Conservation (phyloP, 2,888 invertebrate species). For the Drosophila emarginata region DNA sequence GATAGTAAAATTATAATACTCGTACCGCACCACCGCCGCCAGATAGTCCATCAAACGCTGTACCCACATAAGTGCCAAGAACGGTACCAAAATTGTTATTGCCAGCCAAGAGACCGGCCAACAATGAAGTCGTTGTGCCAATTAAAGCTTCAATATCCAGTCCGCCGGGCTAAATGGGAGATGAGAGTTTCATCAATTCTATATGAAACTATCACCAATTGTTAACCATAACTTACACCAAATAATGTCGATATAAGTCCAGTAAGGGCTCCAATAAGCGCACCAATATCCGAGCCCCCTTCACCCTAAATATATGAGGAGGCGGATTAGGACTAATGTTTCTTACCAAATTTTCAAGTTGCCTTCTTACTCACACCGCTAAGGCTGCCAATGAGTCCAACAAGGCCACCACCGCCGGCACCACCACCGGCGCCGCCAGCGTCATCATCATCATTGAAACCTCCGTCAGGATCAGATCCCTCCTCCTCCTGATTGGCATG, state of each 20-base stretch:
- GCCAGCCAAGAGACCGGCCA: conserved; percentile 80
- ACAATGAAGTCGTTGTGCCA: conserved; percentile 77
- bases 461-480: conserved; percentile 44
- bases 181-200: no score
- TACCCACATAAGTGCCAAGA: conserved; percentile 80
- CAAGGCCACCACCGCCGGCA: conserved; percentile 71
- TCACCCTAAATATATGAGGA: conserved; percentile 72
- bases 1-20: background rate
- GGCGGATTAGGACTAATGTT: background rate
- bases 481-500: conserved; percentile 46
- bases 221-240: conserved; percentile 72
- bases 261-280: conserved; percentile 81
- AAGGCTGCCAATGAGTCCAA: conserved; percentile 80
- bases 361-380: conserved; percentile 79
- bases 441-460: conserved; percentile 43
- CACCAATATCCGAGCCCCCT: conserved; percentile 82
- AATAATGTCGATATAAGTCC: conserved; percentile 81
- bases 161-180: conserved; percentile 77
- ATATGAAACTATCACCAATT: no score
- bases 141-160: conserved; percentile 80
- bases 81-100: conserved; percentile 82
- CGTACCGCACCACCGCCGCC: conserved; percentile 82
- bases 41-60: conserved; percentile 81
- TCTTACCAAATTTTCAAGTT: background rate
- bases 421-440: conserved; percentile 45